These are phyloP conservation scores for Odontocerum albicorne DNA, from an alignment of 2,888 invertebrate genomes.

Conservation along the genomic window DNA sequence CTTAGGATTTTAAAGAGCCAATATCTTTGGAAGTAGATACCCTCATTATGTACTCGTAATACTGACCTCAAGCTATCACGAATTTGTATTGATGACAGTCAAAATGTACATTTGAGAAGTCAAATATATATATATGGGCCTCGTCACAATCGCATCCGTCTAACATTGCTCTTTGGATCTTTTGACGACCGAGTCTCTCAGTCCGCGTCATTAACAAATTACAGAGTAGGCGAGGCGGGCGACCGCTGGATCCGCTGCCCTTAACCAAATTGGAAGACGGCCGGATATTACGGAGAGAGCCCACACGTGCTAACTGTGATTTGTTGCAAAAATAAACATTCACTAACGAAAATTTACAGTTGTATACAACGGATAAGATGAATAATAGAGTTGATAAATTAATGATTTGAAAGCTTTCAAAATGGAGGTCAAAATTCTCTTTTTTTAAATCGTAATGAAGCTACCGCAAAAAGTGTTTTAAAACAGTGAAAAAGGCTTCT, in stretches of 20 bases:
- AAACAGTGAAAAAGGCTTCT: no score
- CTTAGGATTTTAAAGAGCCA: no score
- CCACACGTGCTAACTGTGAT: background rate
- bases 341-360: no score
- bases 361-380: no score
- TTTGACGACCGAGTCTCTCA: conserved; percentile 31
- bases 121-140: conserved; percentile 23
- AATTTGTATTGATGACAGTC: background rate
- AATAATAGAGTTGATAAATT: no score
- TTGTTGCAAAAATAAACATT: background rate
- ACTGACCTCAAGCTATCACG: background rate
- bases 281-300: conserved; percentile 10
- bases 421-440: no score
- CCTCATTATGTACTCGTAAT: no score
- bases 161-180: conserved; percentile 32
- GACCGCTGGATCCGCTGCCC: conserved; percentile 30
- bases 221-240: conserved; percentile 35
- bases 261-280: conserved; percentile 28
- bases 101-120: conserved; percentile 21
- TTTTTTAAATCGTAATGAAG: no score
- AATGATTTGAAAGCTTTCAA: no score
- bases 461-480: no score
- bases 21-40: no score
- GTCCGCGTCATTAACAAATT: conserved; percentile 35
- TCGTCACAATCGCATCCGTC: conserved; percentile 28